Conservation (phyloP, 2,113 vertebrate species). For the Anthoscopus minutus region DNA sequence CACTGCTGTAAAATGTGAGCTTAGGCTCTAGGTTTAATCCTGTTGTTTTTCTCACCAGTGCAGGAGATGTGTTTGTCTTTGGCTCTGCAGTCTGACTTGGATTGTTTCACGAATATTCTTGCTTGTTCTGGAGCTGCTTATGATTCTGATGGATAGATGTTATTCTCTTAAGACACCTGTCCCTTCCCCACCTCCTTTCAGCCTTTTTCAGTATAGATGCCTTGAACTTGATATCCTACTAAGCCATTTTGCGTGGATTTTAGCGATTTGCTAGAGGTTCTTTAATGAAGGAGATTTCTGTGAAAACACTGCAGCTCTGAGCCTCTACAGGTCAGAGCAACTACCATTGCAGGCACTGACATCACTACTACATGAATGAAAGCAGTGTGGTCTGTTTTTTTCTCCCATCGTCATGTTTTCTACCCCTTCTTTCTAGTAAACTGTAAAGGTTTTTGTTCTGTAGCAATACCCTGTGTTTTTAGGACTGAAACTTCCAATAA, state of each 20-base stretch:
- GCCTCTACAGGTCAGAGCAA: slow-evolving; percentile 58
- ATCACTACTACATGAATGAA: slow-evolving; percentile 70
- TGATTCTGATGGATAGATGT: not conserved
- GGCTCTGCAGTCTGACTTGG: slow-evolving; percentile 50
- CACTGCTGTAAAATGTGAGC: slow-evolving; percentile 47
- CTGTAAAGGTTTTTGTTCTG: not conserved
- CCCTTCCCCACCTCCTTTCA: slow-evolving; percentile 21
- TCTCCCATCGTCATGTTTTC: not conserved
- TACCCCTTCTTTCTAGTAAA: not conserved
- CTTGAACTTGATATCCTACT: not conserved
- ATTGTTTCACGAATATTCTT: not conserved
- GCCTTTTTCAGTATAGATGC: not conserved
- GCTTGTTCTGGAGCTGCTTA: slow-evolving; percentile 3
- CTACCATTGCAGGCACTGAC: slow-evolving; percentile 65
- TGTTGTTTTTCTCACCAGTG: slow-evolving; percentile 38
- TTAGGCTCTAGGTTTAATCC: slow-evolving; percentile 52
- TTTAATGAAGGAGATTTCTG: not conserved
- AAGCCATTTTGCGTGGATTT: not conserved
- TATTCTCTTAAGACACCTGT: slow-evolving; percentile 33
- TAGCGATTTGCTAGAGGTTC: not conserved
- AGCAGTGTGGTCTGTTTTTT: slow-evolving; percentile 43
- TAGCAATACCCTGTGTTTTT: not conserved
- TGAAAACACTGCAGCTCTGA: slow-evolving; percentile 20
- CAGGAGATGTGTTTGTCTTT: slow-evolving; percentile 44
- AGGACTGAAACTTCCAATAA: not conserved